Base-by-base conservation (phyloP, 2,113 vertebrate species). In the Myotis davidii region DNA sequence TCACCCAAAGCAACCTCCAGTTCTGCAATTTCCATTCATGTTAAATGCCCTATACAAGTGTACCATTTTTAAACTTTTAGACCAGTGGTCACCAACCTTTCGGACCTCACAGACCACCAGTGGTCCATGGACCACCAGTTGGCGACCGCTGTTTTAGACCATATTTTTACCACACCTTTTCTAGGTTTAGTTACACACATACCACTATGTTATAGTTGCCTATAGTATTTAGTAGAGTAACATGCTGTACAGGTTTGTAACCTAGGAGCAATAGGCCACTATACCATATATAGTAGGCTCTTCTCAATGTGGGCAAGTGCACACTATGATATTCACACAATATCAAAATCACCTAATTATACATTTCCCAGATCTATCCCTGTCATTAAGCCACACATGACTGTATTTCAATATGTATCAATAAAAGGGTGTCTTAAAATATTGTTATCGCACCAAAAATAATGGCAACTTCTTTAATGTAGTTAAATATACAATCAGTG, bases 371-470 rank as follows among this genome's bases (percentile, higher is more conserved):
- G 54, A 82, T 42, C 2, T 42, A 42, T 20, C 16, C 25, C 37
- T 59, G 25, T 82, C 14, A 0, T 18, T 81, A 42, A 61, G 37
- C 29, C 54, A 61, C 54, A 61, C 54, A 61, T 61, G 25, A 29
- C 25, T 61, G 25, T 82, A 94, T 82, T 96, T 89, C 34, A 92
- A 27, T 84, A 65, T 86, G 5, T 92, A n/a, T 93, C n/a, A 85
- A 34, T 90, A 78, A 96, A 94, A 92, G 13, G 5, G 14, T 67
- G 11, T 48, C 34, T 94, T 78, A 64, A 90, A 76, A 90, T 88
- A 45, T 9, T 23, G 50, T 90, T 69, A 54, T 48, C 12, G 39
- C 10, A 85, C 37, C 3, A 37, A 64, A 79, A 91, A n/a, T 91
- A 83, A 29, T 45, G 34, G 34, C 23, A 59, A 1, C 56, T 64